Evolutionary conservation across 53 echinoderm and acorn worm genomes (phyloP).

Genomic region (Temnopleurus reevesii): DNA sequence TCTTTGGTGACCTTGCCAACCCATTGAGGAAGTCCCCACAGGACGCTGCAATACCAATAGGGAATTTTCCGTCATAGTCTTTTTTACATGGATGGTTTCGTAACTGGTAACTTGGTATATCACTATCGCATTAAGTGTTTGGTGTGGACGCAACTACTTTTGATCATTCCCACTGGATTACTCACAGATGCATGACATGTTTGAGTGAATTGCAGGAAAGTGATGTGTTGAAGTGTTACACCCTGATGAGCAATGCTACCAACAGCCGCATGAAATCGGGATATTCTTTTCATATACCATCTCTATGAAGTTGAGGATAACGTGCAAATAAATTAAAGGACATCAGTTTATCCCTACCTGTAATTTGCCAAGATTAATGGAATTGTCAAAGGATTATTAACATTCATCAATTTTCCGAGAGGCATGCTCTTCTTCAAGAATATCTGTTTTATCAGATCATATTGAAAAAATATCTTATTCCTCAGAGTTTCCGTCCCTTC

Average conservation of each 20-base stretch:
- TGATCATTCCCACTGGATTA: constrained; percentile 5
- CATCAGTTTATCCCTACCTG: background rate
- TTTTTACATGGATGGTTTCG: background rate
- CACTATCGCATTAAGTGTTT: background rate
- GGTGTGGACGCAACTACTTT: background rate
- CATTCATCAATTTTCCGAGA: too few species aligned
- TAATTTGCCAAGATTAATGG: background rate
- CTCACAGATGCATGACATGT: background rate
- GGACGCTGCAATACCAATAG: background rate
- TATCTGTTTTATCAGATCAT: background rate
- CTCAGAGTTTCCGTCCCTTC: background rate
- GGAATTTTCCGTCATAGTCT: background rate
- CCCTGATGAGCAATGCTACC: background rate
- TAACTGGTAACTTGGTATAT: background rate
- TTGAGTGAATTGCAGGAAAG: background rate
- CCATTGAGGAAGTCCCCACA: background rate
- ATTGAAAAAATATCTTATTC: background rate
- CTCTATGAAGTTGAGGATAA: background rate
- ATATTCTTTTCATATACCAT: background rate
- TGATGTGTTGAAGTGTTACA: background rate
- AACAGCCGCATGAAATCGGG: background rate
- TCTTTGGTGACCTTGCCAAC: constrained; percentile 3
- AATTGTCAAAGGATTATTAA: background rate
- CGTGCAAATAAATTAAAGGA: background rate
- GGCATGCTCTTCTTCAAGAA: background rate